Percentiles rank a stretch among this genome's conserved stretches.
These are phyloP conservation scores for Hystrix cristata DNA, from an alignment of 2,113 vertebrate genomes.

Conservation along the genomic window DNA sequence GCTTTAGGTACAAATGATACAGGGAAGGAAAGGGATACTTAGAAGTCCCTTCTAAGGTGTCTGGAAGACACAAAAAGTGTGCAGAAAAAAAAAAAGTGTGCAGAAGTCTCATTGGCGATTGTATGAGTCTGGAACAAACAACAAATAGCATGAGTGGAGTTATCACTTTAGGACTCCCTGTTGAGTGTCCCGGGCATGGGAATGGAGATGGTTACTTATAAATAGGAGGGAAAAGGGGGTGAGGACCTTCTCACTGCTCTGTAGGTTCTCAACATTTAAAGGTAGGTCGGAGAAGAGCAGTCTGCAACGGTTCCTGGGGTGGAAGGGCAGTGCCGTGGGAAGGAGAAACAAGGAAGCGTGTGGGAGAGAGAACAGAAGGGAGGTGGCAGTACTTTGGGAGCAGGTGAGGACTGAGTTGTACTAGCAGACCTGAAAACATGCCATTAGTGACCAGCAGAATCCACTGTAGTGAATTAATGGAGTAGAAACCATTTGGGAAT, in stretches of 20 bases:
- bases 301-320: no score
- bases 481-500: not conserved
- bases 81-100: not conserved
- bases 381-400: not conserved
- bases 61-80: not conserved
- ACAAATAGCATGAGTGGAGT: not conserved
- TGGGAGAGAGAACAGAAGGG: not conserved
- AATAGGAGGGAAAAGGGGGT: not conserved
- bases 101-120: not conserved
- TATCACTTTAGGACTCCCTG: not conserved
- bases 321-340: not conserved
- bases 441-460: not conserved
- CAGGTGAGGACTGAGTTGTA: not conserved
- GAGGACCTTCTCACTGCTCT: not conserved
- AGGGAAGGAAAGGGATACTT: not conserved
- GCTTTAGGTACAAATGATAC: not conserved
- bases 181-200: not conserved
- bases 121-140: not conserved
- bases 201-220: not conserved
- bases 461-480: not conserved
- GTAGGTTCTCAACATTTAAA: not conserved
- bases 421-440: fast-evolving
- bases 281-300: not conserved
- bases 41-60: not conserved
- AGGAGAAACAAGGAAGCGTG: not conserved